phyloP scores from a whole-genome alignment of 2,888 invertebrate genomes.

The Dyspetes luteomarginatus region DNA sequence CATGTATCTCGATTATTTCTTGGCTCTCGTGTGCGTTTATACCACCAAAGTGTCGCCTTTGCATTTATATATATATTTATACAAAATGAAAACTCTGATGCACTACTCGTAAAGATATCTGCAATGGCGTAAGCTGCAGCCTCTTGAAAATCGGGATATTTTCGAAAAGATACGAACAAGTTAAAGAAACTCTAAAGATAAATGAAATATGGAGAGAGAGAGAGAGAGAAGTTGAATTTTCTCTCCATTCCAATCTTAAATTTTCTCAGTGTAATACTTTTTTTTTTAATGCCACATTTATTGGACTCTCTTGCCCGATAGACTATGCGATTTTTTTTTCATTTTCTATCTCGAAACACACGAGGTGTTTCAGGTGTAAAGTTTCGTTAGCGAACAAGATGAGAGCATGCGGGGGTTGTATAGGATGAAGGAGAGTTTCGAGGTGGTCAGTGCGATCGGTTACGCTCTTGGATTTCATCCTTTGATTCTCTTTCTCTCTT shows the following conservation, averaged over 20 bases:
- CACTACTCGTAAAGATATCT: neutral
- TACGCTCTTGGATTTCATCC: slow-evolving; percentile 66
- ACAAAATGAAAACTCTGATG: neutral
- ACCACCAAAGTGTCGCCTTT: neutral
- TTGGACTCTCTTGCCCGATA: neutral
- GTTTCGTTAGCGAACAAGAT: slow-evolving; percentile 48
- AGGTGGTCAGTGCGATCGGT: slow-evolving; percentile 64
- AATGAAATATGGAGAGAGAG: neutral
- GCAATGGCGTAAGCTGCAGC: neutral
- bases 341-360: slow-evolving; percentile 20
- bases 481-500: slow-evolving; percentile 20
- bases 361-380: slow-evolving; percentile 59
- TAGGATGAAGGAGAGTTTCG: slow-evolving; percentile 49
- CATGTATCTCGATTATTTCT: slow-evolving; percentile 38
- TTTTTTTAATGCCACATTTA: too few species aligned
- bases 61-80: slow-evolving; percentile 12
- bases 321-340: neutral
- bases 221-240: too few species aligned
- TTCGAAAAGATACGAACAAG: neutral
- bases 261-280: too few species aligned
- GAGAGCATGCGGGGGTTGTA: slow-evolving; percentile 11
- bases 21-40: neutral
- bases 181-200: neutral
- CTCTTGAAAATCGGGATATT: neutral
- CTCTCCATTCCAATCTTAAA: too few species aligned